Base-by-base conservation (phyloP, 1,140 invertebrate genomes). In the Eciton burchellii region DNA sequence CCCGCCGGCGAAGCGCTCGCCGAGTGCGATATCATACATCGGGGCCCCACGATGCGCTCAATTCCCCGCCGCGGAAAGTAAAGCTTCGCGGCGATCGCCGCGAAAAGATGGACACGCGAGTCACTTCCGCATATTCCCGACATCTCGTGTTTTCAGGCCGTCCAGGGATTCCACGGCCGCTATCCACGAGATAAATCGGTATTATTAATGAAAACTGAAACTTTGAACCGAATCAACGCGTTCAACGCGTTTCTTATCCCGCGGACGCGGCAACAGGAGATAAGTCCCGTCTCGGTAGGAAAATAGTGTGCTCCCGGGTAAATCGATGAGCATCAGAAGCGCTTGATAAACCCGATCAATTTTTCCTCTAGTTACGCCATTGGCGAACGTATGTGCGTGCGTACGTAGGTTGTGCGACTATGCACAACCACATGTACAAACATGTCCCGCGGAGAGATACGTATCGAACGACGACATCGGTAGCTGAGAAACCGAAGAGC, bases 401-500 rank as follows among this genome's bases (percentile, higher is more conserved):
- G 35, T 45, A n/a, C 19, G 43, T 65, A 8, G n/a, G n/a, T n/a
- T 57, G n/a, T n/a, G n/a, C 24, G 26, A 16, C 11, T n/a, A 43
- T 16, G 59, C 21, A 29, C 35, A 35, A 35, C 35, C 19, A 24
- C 11, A 21, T 45, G 26, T 60, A 66, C 11, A 70, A 73, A 76
- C 45, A 65, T 49, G 19, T 65, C 60, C 16, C 62, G 60, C 57
- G 56, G 45, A 76, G 62, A 88, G 85, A 88, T 87, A 85, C 68
- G 54, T 87, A 87, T 88, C 82, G 86, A 88, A 87, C 83, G 76
- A 81, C 35, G 68, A 82, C 77, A 43, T 26, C 47, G 86, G 86
- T 88, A 87, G 85, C 57, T 79, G 74, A 45, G 84, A 84, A 88
- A 88, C 84, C 83, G 81, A n/a, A n/a, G 84, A 85, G 81, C 87